Conservation (phyloP, 2,797 vertebrate genomes). For the Champsocephalus gunnari region DNA sequence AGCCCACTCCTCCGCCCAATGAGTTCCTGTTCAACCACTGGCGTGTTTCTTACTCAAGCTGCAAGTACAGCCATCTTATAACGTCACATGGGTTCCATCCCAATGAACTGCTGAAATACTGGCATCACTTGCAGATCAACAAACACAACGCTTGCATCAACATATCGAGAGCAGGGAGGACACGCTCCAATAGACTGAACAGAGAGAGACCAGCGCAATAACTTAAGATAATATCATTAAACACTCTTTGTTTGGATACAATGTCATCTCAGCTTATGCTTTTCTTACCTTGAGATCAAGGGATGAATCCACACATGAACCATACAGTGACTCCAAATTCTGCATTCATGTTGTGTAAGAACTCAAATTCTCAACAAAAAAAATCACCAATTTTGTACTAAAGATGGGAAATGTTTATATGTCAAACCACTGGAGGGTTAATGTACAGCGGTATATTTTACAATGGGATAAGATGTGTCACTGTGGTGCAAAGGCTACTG, state of each 20-base stretch:
- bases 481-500: slow-evolving; percentile 24
- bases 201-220: slow-evolving; percentile 58
- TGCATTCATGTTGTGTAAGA: slow-evolving; percentile 6
- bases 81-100: slow-evolving; percentile 98
- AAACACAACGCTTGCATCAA: slow-evolving; percentile 93
- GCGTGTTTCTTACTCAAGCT: slow-evolving; percentile 97
- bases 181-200: slow-evolving; percentile 83
- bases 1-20: slow-evolving; percentile 92
- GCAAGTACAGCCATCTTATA: slow-evolving; percentile 98
- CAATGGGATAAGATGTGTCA: slow-evolving; percentile 5
- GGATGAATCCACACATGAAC: background rate
- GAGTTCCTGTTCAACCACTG: slow-evolving; percentile 98
- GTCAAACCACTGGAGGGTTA: slow-evolving; percentile 19
- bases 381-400: slow-evolving; percentile 33
- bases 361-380: background rate
- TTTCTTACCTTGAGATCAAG: background rate
- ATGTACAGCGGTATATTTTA: slow-evolving; percentile 30
- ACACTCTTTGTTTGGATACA: background rate
- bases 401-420: slow-evolving; percentile 16
- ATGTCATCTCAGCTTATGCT: background rate
- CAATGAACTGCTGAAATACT: slow-evolving; percentile 94
- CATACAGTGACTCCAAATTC: background rate
- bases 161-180: slow-evolving; percentile 81
- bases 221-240: background rate
- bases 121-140: slow-evolving; percentile 96